Evolutionary conservation across 2,113 vertebrate species (phyloP).

Genomic region (Ochotona princeps): DNA sequence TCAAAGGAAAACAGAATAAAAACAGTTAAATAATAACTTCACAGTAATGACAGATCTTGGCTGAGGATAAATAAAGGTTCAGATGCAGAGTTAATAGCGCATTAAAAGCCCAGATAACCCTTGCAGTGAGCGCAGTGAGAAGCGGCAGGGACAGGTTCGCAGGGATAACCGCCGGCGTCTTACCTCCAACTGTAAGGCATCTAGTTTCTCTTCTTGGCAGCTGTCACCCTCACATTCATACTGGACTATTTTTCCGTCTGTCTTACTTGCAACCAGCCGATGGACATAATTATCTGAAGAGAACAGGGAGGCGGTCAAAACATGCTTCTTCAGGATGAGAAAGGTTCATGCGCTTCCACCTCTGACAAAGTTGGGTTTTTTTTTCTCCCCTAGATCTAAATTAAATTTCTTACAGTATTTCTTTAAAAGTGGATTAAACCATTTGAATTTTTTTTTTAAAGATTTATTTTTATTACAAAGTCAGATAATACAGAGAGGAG

Average conservation of each 20-base stretch:
- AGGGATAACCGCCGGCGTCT: slow-evolving; percentile 58
- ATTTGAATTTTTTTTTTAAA: slow-evolving; percentile 35
- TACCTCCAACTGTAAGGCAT: slow-evolving; percentile 97
- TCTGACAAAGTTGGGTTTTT: slow-evolving; percentile 7
- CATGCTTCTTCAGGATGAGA: slow-evolving; percentile 55
- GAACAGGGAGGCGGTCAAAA: slow-evolving; percentile 45
- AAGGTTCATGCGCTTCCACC: neutral
- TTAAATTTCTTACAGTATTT: neutral
- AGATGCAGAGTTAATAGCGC: neutral
- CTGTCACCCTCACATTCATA: slow-evolving; percentile 98
- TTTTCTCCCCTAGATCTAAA: slow-evolving; percentile 14
- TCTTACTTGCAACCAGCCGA: slow-evolving; percentile 97
- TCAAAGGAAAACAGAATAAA: slow-evolving; percentile 62
- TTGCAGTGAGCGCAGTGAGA: neutral
- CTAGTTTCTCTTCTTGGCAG: slow-evolving; percentile 98
- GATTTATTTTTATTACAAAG: too few species aligned
- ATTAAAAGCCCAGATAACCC: neutral
- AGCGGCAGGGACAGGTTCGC: neutral
- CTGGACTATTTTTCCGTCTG: slow-evolving; percentile 98
- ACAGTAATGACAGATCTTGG: neutral
- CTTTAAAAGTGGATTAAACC: slow-evolving; percentile 34
- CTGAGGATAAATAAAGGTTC: neutral
- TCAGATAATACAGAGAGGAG: too few species aligned
- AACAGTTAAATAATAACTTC: slow-evolving; percentile 45
- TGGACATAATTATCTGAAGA: slow-evolving; percentile 97